phyloP scores from a whole-genome alignment of 2,888 invertebrate species.

The Scotopteryx bipunctaria region DNA sequence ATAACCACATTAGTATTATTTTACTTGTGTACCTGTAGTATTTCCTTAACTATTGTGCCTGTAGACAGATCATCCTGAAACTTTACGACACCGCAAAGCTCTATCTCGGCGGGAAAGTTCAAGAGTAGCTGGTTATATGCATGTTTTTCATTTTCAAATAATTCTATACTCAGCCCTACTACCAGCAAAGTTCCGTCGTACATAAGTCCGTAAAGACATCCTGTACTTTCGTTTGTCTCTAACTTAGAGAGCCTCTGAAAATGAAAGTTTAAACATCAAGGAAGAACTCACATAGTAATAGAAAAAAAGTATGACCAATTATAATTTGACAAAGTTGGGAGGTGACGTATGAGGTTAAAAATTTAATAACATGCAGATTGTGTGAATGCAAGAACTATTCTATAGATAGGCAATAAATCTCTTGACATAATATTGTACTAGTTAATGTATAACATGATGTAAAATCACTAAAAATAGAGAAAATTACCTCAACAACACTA shows the following conservation, averaged over 20 bases:
- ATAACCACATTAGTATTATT: neutral
- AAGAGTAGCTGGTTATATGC: constrained; percentile 81
- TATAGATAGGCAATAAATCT: neutral
- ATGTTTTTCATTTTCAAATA: constrained; percentile 81
- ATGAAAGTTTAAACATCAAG: constrained; percentile 12
- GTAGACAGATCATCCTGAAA: constrained; percentile 84
- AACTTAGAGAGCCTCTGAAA: constrained; percentile 86
- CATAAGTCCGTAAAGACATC: constrained; percentile 89
- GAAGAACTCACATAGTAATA: neutral
- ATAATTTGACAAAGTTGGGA: constrained; percentile 29
- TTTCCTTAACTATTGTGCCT: constrained; percentile 85
- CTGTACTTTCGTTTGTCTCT: constrained; percentile 84
- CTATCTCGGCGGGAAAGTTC: constrained; percentile 89
- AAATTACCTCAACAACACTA: constrained; percentile 87
- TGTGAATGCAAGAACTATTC: neutral
- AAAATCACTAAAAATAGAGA: constrained; percentile 41
- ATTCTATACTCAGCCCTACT: constrained; percentile 87
- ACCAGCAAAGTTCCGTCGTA: constrained; percentile 88
- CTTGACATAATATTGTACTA: neutral
- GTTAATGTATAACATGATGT: neutral
- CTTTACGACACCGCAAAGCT: constrained; percentile 89
- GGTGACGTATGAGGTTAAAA: constrained; percentile 61
- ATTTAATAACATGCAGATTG: neutral
- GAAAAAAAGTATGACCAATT: constrained; percentile 8
- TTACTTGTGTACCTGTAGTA: constrained; percentile 74